Base-by-base conservation (phyloP, 2,888 invertebrate genomes). In the Ptilodon capucinus region DNA sequence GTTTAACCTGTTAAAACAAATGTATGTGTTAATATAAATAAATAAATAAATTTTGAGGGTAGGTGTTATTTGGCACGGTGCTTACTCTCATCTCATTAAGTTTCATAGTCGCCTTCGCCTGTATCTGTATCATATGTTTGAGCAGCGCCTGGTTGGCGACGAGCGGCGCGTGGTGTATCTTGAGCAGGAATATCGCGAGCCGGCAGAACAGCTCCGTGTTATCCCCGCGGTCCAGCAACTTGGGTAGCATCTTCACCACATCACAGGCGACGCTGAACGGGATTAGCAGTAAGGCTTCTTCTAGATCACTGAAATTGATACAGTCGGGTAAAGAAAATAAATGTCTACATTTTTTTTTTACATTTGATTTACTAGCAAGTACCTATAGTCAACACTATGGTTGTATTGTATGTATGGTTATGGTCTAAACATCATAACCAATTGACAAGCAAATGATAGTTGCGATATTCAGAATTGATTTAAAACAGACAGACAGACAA, bases 221-320 rank as follows among this genome's bases (percentile, higher is more conserved):
- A 73, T 94, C 95, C 25, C 94, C 94, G 51, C 93, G 92, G 38
- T 92, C 89, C 8, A 97, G 87, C 46, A 98, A 88, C 5, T 86
- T 75, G 0, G 95, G 94, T 52, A 98, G 82, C 68, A 94, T 90
- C 48, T 93, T 92, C 0, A 99, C 88, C 40, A 99, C 90, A 42
- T 96, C 95, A 69, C 95, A 94, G 1, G 97, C 97, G 43, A 94
- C 93, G 42, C 94, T 92, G 76, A 98, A 97, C 1, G 98, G 97
- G 36, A 99, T 84, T 9, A 98, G 89, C 0, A 98, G 86, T 0
- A 99, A 88, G 0, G 97, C 93, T 83, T 98, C 97, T 82, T 99
- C 98, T 52, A 99, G 84, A 74, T 99, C 98, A 75, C 98, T 97
- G 84, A 4, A 91, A 87, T 25, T 21, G 7, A 21, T 48, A 6